Evolutionary conservation across 1,140 invertebrate genomes (phyloP).

Genomic region (Drosophila willistoni): DNA sequence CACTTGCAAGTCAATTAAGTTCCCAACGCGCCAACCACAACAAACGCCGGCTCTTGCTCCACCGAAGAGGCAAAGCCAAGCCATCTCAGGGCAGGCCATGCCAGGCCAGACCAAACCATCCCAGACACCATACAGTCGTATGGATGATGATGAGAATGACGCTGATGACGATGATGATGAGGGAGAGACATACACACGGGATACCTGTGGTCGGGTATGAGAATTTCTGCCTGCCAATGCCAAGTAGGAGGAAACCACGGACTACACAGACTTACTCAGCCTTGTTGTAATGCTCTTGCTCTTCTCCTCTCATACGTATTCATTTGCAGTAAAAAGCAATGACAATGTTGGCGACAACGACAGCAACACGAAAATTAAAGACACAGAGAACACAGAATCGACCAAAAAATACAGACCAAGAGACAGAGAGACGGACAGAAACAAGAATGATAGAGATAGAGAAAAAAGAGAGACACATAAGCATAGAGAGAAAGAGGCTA

Average conservation of each 20-base stretch:
- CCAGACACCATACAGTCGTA: conserved; percentile 44
- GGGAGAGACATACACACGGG: conserved; percentile 40
- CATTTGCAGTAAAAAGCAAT: conserved; percentile 79
- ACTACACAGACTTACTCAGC: not conserved
- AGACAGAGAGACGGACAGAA: not conserved
- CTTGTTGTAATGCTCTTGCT: conserved; percentile 16
- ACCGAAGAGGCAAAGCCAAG: conserved; percentile 14
- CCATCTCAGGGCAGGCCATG: not conserved
- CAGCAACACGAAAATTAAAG: conserved; percentile 64
- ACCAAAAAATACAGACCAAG: conserved; percentile 17
- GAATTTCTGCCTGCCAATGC: conserved; percentile 2
- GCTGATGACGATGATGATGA: conserved; percentile 19
- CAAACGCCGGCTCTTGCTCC: conserved; percentile 46
- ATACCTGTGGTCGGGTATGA: conserved; percentile 66
- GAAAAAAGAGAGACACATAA: not conserved
- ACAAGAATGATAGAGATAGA: conserved; percentile 4
- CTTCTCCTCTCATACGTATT: conserved; percentile 31
- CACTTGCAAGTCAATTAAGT: conserved; percentile 81
- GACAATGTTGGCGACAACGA: conserved; percentile 66
- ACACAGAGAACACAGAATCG: conserved; percentile 18
- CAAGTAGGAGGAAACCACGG: not conserved
- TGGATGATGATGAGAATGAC: conserved; percentile 27
- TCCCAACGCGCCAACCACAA: conserved; percentile 66
- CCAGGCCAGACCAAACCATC: conserved; percentile 1
- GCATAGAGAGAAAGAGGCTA: conserved; percentile 20